Conservation (phyloP, 2,797 vertebrate genomes). For the Discoglossus pictus region DNA sequence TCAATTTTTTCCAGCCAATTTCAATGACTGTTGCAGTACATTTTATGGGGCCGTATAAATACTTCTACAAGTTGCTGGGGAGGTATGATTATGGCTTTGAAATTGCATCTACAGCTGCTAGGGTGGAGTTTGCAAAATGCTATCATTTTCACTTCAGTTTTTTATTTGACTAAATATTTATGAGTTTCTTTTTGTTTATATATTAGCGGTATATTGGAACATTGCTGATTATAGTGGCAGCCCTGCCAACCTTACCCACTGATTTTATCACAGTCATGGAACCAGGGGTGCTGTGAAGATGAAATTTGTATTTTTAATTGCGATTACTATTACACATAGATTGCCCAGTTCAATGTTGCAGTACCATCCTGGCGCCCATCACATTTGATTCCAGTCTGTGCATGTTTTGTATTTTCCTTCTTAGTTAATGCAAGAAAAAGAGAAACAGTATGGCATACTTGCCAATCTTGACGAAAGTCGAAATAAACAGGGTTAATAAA, state of each 20-base stretch:
- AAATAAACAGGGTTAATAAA: no score
- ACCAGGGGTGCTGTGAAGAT: no score
- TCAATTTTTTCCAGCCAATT: not conserved
- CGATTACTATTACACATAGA: no score
- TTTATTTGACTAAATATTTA: not conserved
- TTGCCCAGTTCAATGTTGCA: no score
- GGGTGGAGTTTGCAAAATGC: not conserved
- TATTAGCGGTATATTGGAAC: not conserved
- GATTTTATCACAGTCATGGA: no score
- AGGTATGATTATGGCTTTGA: constrained; percentile 2
- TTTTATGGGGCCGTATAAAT: constrained; percentile 12
- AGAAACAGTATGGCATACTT: no score
- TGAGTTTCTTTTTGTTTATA: constrained; percentile 1
- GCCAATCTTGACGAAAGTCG: no score
- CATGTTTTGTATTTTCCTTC: no score
- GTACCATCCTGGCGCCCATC: no score
- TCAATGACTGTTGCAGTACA: constrained; percentile 3
- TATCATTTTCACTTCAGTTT: not conserved
- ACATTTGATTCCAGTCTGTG: no score
- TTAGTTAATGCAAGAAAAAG: no score
- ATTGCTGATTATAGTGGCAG: not conserved
- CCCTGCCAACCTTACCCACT: not conserved
- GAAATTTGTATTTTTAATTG: no score
- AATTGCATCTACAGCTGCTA: constrained; percentile 22
- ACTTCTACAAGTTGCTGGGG: not conserved